A percentile compares a stretch with the other conserved stretches of the same genome.
phyloP scores from a whole-genome alignment of 2,888 invertebrate genomes.

The Graphium colonna region DNA sequence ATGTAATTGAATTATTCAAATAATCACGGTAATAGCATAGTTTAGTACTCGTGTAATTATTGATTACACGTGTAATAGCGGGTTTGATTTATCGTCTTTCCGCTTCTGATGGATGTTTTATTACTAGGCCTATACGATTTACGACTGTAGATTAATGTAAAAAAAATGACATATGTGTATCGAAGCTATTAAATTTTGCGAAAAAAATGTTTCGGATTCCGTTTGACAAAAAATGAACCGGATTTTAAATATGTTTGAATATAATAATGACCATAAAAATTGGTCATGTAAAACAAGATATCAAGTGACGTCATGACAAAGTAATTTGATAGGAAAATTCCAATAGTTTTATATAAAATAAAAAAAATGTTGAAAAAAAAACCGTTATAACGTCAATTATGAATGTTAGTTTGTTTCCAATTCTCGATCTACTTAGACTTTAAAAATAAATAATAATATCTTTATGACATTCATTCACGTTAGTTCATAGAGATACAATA shows the following conservation, averaged over 20 bases:
- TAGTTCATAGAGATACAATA: neutral
- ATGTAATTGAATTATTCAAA: slow-evolving; percentile 18
- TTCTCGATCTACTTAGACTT: no score
- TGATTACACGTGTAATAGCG: slow-evolving; percentile 17
- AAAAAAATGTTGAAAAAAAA: no score
- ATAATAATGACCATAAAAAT: neutral
- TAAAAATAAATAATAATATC: neutral
- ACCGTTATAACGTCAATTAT: no score
- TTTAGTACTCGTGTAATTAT: slow-evolving; percentile 15
- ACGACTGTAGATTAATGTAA: slow-evolving; percentile 4
- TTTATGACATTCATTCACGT: neutral
- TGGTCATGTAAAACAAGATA: neutral
- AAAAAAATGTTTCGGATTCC: neutral
- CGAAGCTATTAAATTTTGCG: slow-evolving; percentile 10
- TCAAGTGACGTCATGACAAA: neutral
- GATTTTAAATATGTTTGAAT: neutral
- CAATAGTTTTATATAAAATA: neutral
- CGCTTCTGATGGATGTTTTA: slow-evolving; percentile 9
- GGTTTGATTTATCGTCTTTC: slow-evolving; percentile 18
- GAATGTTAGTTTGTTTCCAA: no score
- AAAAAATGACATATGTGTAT: slow-evolving; percentile 13
- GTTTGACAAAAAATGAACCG: neutral
- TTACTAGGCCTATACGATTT: slow-evolving; percentile 16
- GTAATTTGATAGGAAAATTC: no score
- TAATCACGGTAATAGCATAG: slow-evolving; percentile 19